A percentile compares a stretch with the other conserved stretches of the same genome.
phyloP scores from a whole-genome alignment of 2,797 vertebrate genomes.

The Pygocentrus nattereri region DNA sequence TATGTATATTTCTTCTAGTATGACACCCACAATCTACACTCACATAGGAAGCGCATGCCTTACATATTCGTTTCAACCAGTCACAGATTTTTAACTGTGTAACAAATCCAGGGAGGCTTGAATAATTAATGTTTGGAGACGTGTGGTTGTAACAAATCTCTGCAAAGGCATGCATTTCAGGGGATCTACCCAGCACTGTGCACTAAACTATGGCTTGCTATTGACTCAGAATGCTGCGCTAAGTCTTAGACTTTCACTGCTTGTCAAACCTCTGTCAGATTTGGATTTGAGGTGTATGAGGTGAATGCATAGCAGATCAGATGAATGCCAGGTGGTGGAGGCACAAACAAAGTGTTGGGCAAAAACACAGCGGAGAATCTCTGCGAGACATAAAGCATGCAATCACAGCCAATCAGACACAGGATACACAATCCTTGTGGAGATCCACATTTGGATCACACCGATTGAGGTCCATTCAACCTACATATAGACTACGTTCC shows the following conservation, averaged over 20 bases:
- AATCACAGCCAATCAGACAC: background rate
- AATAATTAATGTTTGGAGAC: conserved; percentile 6
- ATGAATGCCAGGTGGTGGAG: background rate
- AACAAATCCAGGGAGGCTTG: background rate
- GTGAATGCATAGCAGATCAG: background rate
- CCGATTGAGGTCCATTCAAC: too few relatives aligned
- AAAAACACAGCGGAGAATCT: background rate
- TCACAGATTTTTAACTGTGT: background rate
- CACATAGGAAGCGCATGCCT: background rate
- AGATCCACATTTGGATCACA: too few relatives aligned
- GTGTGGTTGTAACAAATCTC: background rate
- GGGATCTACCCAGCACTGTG: background rate
- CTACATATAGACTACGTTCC: too few relatives aligned
- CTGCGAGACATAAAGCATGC: background rate
- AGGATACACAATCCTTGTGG: too few relatives aligned
- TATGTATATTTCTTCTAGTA: background rate
- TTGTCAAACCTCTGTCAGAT: background rate
- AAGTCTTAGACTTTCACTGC: background rate
- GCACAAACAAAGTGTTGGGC: background rate
- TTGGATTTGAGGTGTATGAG: background rate
- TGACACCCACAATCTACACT: background rate
- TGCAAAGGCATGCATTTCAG: background rate
- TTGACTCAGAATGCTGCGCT: background rate
- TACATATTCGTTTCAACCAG: conserved; percentile 15
- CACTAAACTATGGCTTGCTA: background rate